These are phyloP conservation scores for Phrynocephalus guinanensis DNA, from an alignment of 2,797 vertebrate genomes.

Conservation along the genomic window DNA sequence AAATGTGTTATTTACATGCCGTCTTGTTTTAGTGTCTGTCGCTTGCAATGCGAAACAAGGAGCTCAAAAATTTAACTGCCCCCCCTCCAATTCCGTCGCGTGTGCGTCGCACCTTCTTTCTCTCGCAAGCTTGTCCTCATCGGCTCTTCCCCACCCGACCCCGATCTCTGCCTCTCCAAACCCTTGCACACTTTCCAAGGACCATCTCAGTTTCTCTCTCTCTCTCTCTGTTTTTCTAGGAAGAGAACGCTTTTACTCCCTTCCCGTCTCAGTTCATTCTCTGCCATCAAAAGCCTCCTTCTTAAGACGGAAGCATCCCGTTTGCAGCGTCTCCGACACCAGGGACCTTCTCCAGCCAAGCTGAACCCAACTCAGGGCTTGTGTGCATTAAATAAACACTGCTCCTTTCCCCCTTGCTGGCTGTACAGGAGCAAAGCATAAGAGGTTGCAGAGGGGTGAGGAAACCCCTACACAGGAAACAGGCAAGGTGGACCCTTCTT, in stretches of 20 bases:
- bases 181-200: conserved; percentile 14
- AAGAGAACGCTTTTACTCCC: not conserved
- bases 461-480: not conserved
- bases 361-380: not conserved
- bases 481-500: not conserved
- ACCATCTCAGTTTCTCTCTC: not conserved
- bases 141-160: not conserved
- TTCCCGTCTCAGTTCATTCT: not conserved
- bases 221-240: not conserved
- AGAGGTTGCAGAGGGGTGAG: no score
- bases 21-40: conserved; percentile 74
- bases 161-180: not conserved
- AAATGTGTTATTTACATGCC: conserved; percentile 68
- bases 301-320: not conserved
- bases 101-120: not conserved
- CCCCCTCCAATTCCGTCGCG: not conserved
- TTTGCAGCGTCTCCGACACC: no score
- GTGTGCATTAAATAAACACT: not conserved
- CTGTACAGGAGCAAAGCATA: not conserved
- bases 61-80: conserved; percentile 20
- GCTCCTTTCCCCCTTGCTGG: not conserved
- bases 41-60: conserved; percentile 52
- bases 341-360: not conserved
- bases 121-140: not conserved
- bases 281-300: not conserved